Evolutionary conservation across 2,113 vertebrate species (phyloP), one percentile per base, ranked within the genome.

Genomic region (Hippocampus barbouri): DNA sequence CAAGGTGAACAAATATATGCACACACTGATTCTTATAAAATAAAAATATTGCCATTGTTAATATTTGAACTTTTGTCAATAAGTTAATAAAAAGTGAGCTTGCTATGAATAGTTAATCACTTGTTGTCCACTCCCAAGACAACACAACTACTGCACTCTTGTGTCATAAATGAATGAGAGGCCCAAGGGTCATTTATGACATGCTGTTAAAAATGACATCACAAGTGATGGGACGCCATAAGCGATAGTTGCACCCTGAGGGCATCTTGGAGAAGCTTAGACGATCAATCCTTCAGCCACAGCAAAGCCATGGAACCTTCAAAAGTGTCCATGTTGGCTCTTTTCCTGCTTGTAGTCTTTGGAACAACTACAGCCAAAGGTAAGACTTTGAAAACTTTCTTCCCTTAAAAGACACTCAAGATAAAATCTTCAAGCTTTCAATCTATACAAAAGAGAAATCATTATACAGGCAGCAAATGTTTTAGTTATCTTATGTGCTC

Each of bases 361-460:
- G 77, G 66, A 27, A 77, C 15, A 1, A 73, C 78, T 9, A 11
- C 9, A 7, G 81, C 79, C 76, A 86, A 81, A 79, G 86, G 87
- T 89, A 81, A 75, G 77, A 7, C 38, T 9, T 40, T 12, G 38
- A 9, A 16, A 18, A 27, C 16, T 14, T 38, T 51, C 30, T 18
- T 18, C 25, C 10, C 60, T 38, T 38, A 53, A 53, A 53, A 53
- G 49, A 21, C 49, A 53, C 20, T 38, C 7, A 38, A 20, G 14
- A 62, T 18, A 11, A 21, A 63, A 41, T 65, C 9, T 25, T 27
- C 15, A 57, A 25, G 56, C 23, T 10, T 43, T 15, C 4, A 38
- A 14, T 38, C 9, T 8, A 64, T 38, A 5, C 34, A 12, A 64
- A 61, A 61, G 2, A 10, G 7, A 5, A 40, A 8, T 34, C 16